These are phyloP conservation scores for Prinia subflava DNA, from an alignment of 2,113 vertebrate species.

Conservation along the genomic window DNA sequence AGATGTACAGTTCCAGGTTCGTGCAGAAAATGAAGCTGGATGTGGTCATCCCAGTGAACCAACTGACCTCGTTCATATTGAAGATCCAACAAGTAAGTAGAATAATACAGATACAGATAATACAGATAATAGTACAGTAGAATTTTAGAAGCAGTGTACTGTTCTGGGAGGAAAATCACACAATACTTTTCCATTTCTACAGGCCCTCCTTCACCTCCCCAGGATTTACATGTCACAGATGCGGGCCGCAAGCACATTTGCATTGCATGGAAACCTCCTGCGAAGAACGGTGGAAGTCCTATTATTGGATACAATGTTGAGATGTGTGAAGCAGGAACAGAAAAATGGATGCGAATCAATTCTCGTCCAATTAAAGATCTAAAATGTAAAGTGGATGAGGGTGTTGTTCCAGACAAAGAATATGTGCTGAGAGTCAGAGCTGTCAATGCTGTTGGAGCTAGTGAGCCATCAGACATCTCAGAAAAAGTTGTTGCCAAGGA, in stretches of 20 bases:
- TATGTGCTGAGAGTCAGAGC: conserved; percentile 93
- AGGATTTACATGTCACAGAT: conserved; percentile 86
- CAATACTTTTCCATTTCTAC: neutral
- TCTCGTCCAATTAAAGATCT: conserved; percentile 91
- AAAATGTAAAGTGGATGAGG: conserved; percentile 89
- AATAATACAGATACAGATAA: too few species aligned
- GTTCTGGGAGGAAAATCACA: neutral
- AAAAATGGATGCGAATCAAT: conserved; percentile 97
- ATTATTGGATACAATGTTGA: conserved; percentile 95
- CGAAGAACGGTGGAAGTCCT: conserved; percentile 91
- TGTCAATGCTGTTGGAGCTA: conserved; percentile 89
- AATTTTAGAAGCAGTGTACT: neutral
- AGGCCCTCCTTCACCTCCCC: conserved; percentile 92
- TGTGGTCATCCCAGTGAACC: conserved; percentile 95
- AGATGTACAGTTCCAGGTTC: conserved; percentile 97
- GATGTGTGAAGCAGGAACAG: conserved; percentile 91
- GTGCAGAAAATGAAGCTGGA: conserved; percentile 97
- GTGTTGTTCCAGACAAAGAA: conserved; percentile 93
- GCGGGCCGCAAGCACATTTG: conserved; percentile 91
- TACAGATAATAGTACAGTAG: too few species aligned
- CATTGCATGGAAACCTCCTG: conserved; percentile 91
- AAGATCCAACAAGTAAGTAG: conserved; percentile 89
- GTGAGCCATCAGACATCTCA: conserved; percentile 92
- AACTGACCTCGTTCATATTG: conserved; percentile 87
- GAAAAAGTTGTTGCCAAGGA: conserved; percentile 95